Conservation (phyloP, 1,140 invertebrate genomes). For the Episyrphus balteatus region DNA sequence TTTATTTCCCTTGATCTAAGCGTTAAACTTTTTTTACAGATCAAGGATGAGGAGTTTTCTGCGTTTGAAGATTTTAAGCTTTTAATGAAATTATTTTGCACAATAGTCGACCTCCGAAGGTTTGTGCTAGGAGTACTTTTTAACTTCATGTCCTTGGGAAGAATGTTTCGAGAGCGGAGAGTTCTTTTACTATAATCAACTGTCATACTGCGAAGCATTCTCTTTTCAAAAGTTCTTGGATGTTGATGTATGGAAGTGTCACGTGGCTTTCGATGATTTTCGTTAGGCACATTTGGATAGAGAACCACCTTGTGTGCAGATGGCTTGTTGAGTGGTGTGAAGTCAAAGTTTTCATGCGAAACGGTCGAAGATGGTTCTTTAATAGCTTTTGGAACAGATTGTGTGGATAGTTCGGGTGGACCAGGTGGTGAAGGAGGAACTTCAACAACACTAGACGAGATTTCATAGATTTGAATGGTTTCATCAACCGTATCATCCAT, state of each 20-base stretch:
- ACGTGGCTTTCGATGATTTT: background rate
- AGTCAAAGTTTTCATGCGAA: background rate
- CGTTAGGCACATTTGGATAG: background rate
- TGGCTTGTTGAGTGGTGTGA: background rate
- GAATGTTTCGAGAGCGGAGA: background rate
- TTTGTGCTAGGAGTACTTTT: no score
- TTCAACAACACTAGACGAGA: constrained; percentile 39
- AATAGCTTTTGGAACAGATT: background rate
- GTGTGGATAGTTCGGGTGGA: background rate
- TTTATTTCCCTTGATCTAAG: no score
- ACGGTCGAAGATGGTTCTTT: background rate
- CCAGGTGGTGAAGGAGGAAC: background rate
- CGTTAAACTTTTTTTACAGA: no score
- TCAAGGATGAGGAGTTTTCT: no score
- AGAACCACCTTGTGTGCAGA: background rate
- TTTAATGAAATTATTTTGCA: no score
- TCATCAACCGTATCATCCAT: constrained; percentile 16
- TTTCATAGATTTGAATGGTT: constrained; percentile 49
- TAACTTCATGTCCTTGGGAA: background rate
- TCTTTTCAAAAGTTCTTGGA: background rate
- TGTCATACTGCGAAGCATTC: background rate
- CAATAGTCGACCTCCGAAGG: no score
- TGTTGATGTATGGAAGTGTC: background rate
- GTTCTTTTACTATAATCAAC: constrained; percentile 1
- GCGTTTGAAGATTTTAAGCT: no score